Percentiles rank a stretch among this genome's conserved stretches.
These are phyloP conservation scores for Amorpha juglandis DNA, from an alignment of 2,888 invertebrate genomes.

Conservation along the genomic window DNA sequence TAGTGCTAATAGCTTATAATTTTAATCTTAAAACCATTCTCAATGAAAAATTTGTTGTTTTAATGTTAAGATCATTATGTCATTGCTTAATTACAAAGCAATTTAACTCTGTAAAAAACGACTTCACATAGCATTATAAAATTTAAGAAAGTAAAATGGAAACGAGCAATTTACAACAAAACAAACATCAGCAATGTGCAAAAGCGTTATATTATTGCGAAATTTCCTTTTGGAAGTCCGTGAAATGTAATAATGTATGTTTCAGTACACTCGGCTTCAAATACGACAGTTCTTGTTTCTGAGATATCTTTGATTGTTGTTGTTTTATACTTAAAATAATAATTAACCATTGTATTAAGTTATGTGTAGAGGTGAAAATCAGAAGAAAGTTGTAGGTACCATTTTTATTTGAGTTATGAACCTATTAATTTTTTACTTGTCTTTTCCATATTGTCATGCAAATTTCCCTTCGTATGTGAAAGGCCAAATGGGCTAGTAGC, in stretches of 20 bases:
- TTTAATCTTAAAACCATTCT: no score
- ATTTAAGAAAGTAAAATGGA: not conserved
- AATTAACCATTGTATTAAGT: not conserved
- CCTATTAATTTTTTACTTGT: no score
- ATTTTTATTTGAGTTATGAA: not conserved
- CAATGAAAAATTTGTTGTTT: no score
- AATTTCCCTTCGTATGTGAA: no score
- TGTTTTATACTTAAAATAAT: no score
- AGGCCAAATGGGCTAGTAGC: no score
- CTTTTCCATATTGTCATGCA: no score
- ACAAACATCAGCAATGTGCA: conserved; percentile 22
- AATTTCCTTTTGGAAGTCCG: conserved; percentile 1
- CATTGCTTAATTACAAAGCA: no score
- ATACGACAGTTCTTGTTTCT: not conserved
- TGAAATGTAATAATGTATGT: not conserved
- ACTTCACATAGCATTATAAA: not conserved
- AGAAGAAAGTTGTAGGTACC: no score
- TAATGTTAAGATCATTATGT: no score
- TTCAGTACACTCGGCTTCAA: conserved; percentile 1
- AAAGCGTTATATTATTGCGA: conserved; percentile 19
- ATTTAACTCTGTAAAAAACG: no score
- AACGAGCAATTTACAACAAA: conserved; percentile 6
- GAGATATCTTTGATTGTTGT: not conserved
- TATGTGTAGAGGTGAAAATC: not conserved
- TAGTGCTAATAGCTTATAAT: no score